Evolutionary conservation across 2,888 invertebrate genomes (phyloP), one percentile per base, ranked within the genome.

Genomic region (Xestia sexstrigata): DNA sequence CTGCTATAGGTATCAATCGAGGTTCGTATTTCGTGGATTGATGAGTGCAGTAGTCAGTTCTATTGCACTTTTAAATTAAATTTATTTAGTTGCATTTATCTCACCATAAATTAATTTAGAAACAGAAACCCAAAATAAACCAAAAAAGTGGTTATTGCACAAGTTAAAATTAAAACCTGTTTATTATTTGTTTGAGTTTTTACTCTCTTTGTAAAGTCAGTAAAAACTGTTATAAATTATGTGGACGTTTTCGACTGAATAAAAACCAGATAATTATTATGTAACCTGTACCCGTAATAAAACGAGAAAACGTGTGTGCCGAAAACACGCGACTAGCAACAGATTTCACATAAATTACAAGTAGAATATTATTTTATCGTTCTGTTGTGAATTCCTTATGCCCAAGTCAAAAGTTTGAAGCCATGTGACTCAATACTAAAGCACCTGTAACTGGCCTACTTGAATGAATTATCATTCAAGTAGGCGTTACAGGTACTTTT

Each of bases 161-260:
- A 55, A 63, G 4, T 30, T 17, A 20, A 26, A 63, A 23, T 39
- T 35, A 1, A 55, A 77, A 79, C 52, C 15, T 9, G 79, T 70
- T 26, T 62, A 6, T 1, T 42, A 60, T 79, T 78, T 52, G 20
- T 63, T 79, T 77, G 23, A 20, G 5, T 63, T 13, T 23, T 78
- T 35, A 2, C 3, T 1, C 11, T 63, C 17, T 70, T n/a, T 2
- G 6, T 39, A 8, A 11, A 30, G 7, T 70, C 4, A 7, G 2
- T 23, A 23, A 45, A 63, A 39, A 63, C 62, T 6, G 26, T 30
- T 20, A 26, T 35, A 49, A 17, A 30, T 15, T 42, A 17, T 17
- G 7, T 62, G 1, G 3, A 49, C 11, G 6, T 45, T 75, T 70
- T 52, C 6, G 23, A 26, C 15, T 1, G 5, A n/a, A 20, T 60